Evolutionary conservation across 2,888 invertebrate genomes (phyloP), one percentile per base, ranked within the genome.

Genomic region (Tholera decimalis): DNA sequence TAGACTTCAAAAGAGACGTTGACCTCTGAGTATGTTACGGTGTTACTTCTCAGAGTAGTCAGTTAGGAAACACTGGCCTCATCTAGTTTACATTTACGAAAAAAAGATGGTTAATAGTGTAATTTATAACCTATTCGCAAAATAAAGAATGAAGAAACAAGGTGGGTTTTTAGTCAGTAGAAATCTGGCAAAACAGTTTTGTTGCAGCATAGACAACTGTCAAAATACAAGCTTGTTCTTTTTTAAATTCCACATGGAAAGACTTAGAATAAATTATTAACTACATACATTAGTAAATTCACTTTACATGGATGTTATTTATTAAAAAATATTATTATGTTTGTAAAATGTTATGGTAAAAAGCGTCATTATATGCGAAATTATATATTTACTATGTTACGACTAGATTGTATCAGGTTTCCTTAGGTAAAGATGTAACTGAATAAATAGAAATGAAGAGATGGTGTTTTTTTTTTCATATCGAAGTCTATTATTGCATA

Each of bases 261-360:
- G 91, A 91, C 94, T 94, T 93, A 95, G 90, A 91, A 92, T 79
- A 80, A 72, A 87, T 91, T 94, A 93, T 93, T 85, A 83, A 82
- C 87, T 89, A 89, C 87, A 77, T 88, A 87, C 86, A 84, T 88
- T 92, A 90, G 89, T 93, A 93, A 94, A 93, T 93, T 93, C 93
- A 90, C 93, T 82, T 91, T 88, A 88, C 88, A 89, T 89, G 91
- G 92, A 92, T 93, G 84, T 82, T 54, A 64, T 75, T 75, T 68
- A 75, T 62, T 80, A 77, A 77, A 73, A 84, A 81, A 73, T 73
- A 73, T 73, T 60, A 74, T 57, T 74, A 74, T 51, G 58, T 71
- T 74, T 53, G 46, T 71, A 61, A 74, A 65, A 71, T 47, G 54
- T 62, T 60, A 73, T 69, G 15, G 13, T 71, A 61, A 62, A 60